A percentile compares a stretch with the other conserved stretches of the same genome.
Conservation (phyloP, 35 echinoderm and acorn worm genomes). For the Amphiura filiformis region DNA sequence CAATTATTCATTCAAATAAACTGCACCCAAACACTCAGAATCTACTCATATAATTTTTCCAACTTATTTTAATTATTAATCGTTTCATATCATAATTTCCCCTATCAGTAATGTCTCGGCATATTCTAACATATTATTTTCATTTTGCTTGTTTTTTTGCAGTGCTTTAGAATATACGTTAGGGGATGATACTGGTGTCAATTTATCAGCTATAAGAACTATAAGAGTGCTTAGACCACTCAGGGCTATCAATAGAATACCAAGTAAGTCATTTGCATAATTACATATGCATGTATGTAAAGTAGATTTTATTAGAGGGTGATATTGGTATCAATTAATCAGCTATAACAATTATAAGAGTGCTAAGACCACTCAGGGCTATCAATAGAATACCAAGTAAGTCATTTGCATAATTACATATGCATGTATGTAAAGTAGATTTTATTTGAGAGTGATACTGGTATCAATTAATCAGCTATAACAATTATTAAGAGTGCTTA, state of each 20-base stretch:
- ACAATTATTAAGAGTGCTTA: conserved; percentile 85
- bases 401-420: neutral
- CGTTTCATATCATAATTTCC: no score
- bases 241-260: conserved; percentile 96
- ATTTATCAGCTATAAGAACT: conserved; percentile 88
- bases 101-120: no score
- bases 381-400: neutral
- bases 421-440: neutral
- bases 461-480: conserved; percentile 85
- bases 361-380: no score
- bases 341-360: no score
- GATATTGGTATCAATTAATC: no score
- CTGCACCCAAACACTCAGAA: neutral
- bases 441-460: conserved; percentile 49
- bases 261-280: conserved; percentile 71
- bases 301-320: neutral
- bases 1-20: neutral
- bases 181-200: conserved; percentile 63
- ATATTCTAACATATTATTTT: no score
- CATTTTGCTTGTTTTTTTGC: neutral
- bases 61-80: neutral
- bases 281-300: neutral
- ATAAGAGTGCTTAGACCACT: conserved; percentile 88
- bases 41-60: neutral
- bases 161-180: conserved; percentile 83